These are phyloP conservation scores for Sminthurides bifidus DNA, from an alignment of 1,140 invertebrate species.

Conservation along the genomic window DNA sequence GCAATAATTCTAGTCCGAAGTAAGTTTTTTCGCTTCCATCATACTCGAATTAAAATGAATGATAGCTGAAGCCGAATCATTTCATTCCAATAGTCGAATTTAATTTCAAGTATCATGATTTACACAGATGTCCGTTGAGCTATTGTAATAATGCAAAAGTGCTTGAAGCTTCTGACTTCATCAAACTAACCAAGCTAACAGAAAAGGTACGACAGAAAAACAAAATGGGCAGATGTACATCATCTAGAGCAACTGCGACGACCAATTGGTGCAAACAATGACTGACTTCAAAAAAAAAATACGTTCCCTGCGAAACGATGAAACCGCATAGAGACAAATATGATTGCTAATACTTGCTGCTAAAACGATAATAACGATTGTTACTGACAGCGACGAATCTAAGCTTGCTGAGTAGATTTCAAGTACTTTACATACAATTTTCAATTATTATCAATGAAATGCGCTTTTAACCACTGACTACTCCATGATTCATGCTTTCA, in stretches of 20 bases:
- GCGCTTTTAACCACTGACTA: too few relatives aligned
- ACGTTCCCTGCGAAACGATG: too few relatives aligned
- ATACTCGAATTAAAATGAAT: neutral
- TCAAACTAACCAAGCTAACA: conserved; percentile 10
- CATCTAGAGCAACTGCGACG: neutral
- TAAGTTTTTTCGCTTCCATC: conserved; percentile 5
- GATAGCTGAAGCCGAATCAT: neutral
- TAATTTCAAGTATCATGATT: neutral
- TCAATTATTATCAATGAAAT: too few relatives aligned
- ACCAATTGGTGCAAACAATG: too few relatives aligned
- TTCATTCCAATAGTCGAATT: neutral
- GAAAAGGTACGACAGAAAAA: conserved; percentile 14
- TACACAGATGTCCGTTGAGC: conserved; percentile 20
- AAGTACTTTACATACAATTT: too few relatives aligned
- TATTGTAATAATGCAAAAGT: conserved; percentile 11
- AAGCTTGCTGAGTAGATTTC: too few relatives aligned
- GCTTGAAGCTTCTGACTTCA: conserved; percentile 12
- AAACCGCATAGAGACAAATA: too few relatives aligned
- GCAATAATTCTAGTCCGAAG: conserved; percentile 5
- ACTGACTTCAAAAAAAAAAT: too few relatives aligned
- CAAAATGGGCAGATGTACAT: neutral
- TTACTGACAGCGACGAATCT: too few relatives aligned
- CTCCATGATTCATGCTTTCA: too few relatives aligned
- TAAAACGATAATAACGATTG: too few relatives aligned
- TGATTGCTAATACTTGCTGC: too few relatives aligned